Evolutionary conservation across 1,140 invertebrate species (phyloP).

Genomic region (Trachymyrmex septentrionalis): DNA sequence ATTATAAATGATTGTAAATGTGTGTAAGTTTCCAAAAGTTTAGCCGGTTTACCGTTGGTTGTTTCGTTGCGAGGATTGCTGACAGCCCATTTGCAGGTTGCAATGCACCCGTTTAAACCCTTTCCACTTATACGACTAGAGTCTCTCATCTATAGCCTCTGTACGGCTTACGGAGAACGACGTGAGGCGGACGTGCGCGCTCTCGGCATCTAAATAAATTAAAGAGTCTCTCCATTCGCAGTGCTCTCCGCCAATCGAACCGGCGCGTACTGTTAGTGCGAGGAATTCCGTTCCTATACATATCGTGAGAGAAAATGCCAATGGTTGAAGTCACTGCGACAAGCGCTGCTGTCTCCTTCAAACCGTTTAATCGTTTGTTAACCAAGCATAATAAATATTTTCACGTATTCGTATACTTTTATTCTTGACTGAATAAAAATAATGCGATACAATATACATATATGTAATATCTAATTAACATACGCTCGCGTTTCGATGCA

Average conservation of each 20-base stretch:
- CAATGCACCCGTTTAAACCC: slow-evolving; percentile 56
- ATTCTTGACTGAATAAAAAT: not conserved
- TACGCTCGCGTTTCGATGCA: no score
- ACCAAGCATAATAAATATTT: slow-evolving; percentile 9
- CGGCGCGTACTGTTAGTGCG: slow-evolving; percentile 23
- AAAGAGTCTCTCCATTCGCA: slow-evolving; percentile 61
- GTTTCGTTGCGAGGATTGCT: slow-evolving; percentile 13
- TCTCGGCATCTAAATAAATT: slow-evolving; percentile 71
- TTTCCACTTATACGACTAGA: slow-evolving; percentile 55
- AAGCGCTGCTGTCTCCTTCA: not conserved
- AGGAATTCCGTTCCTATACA: slow-evolving; percentile 53
- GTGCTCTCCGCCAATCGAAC: slow-evolving; percentile 69
- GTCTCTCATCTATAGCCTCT: slow-evolving; percentile 52
- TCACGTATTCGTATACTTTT: not conserved
- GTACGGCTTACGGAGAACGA: slow-evolving; percentile 17
- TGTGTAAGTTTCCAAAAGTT: slow-evolving; percentile 25
- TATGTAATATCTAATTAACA: no score
- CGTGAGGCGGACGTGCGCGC: slow-evolving; percentile 32
- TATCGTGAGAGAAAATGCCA: slow-evolving; percentile 55
- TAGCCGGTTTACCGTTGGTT: not conserved
- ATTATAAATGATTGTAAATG: slow-evolving; percentile 19
- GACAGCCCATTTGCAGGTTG: slow-evolving; percentile 14
- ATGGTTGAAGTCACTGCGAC: slow-evolving; percentile 55
- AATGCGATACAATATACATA: not conserved
- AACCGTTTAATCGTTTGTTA: slow-evolving; percentile 41